Percentiles rank a stretch among this genome's conserved stretches.
phyloP scores from a whole-genome alignment of 23 tunicate species.

The Corella eumyota region DNA sequence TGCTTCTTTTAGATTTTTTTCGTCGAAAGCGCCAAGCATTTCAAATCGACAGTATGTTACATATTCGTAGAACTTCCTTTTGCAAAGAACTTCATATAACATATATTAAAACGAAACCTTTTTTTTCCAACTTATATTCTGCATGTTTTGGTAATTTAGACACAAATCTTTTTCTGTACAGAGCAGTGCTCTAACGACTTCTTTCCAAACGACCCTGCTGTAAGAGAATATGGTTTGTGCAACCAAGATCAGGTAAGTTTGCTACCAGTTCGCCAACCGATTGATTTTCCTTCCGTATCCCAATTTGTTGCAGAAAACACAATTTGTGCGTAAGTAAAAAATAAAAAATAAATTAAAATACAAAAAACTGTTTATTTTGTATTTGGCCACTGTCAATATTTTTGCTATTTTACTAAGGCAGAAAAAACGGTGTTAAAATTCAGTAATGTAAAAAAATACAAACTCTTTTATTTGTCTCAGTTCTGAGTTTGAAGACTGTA shows the following conservation, averaged over 20 bases:
- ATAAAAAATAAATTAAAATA: too few species aligned
- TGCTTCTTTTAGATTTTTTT: too few species aligned
- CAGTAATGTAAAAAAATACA: not conserved
- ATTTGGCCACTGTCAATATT: too few species aligned
- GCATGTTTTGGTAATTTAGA: not conserved
- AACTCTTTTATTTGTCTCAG: not conserved
- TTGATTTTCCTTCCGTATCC: constrained; percentile 28
- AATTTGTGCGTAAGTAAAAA: constrained; percentile 17
- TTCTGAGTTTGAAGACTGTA: constrained; percentile 19
- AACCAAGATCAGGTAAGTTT: constrained; percentile 4
- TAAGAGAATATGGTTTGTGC: constrained; percentile 12
- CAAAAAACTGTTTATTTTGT: too few species aligned
- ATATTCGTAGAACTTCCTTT: too few species aligned
- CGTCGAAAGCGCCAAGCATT: too few species aligned
- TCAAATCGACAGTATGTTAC: too few species aligned
- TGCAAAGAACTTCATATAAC: too few species aligned
- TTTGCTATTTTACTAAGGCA: too few species aligned
- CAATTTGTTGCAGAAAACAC: constrained; percentile 33
- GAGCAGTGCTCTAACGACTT: constrained; percentile 10
- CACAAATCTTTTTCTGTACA: not conserved
- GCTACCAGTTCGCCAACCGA: constrained; percentile 10
- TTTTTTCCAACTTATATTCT: not conserved
- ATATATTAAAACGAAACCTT: not conserved
- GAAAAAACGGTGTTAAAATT: not conserved
- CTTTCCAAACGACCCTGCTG: constrained; percentile 24